Evolutionary conservation across 2,888 invertebrate species (phyloP), one percentile per base, ranked within the genome.

Genomic region (Drosophila tanythrix): DNA sequence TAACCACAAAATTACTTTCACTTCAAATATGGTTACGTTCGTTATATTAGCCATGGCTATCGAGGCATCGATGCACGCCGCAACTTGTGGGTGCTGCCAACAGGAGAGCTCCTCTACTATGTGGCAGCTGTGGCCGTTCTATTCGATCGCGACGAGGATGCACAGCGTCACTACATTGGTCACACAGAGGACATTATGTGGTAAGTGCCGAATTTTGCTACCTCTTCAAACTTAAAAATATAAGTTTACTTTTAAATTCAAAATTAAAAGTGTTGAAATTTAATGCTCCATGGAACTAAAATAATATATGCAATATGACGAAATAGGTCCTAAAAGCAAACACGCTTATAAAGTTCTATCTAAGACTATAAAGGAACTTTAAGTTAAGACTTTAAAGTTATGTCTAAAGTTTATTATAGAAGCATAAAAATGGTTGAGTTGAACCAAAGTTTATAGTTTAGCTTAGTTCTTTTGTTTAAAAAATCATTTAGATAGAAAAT

Each of bases 111-210:
- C 11, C 94, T 98, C 48, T 98, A 98, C 93, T 97, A 96, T 91
- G 98, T 98, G n/a, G 98, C 98, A 0, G 97, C 98, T 0, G 97
- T 98, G 0, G 98, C 97, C 0, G 96, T 98, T 35, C 95, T 98
- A 93, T 97, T 96, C 91, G 97, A 98, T 92, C 95, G 97, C 55
- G 96, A 97, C 74, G 97, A 97, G 92, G 97, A 98, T 90, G 95
- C 96, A 0, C 98, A 98, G 94, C 94, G 98, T 76, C 98, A 98
- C 92, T 98, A 98, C 90, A 95, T 95, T 15, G 98, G 97, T 8
- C 98, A 98, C 91, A 98, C 97, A 0, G 98, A 98, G 92, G 98
- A 98, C 87, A 97, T 98, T 82, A 97, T 97, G 93, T 98, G 97
- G 98, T 98, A 92, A 93, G 91, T 79, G 1, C 4, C 11, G 1